Evolutionary conservation across 2,797 vertebrate genomes (phyloP).

Genomic region (Siniperca obscura): DNA sequence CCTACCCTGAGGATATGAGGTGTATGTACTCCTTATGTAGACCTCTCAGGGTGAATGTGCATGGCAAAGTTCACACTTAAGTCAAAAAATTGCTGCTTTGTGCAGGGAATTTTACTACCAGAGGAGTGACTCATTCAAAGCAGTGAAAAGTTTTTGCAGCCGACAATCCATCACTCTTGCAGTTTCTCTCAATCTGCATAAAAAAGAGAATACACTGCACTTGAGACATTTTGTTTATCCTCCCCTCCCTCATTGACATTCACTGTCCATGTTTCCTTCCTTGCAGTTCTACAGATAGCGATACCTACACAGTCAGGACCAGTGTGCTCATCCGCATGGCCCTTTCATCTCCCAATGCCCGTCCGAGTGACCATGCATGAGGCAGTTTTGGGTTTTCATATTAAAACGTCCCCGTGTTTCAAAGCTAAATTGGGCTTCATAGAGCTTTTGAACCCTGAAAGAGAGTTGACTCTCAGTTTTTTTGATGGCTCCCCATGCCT

Average conservation of each 20-base stretch:
- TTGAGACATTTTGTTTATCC: slow-evolving; percentile 61
- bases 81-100: slow-evolving; percentile 11
- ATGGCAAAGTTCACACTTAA: slow-evolving; percentile 16
- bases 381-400: slow-evolving; percentile 63
- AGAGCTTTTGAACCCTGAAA: slow-evolving; percentile 72
- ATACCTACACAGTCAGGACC: slow-evolving; percentile 40
- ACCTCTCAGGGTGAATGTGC: slow-evolving; percentile 13
- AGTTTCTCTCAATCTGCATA: slow-evolving; percentile 61
- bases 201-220: slow-evolving; percentile 41
- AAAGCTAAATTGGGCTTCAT: slow-evolving; percentile 76
- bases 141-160: slow-evolving; percentile 5
- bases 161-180: slow-evolving; percentile 31
- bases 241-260: slow-evolving; percentile 66
- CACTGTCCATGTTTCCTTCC: slow-evolving; percentile 44
- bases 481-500: slow-evolving; percentile 40
- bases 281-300: slow-evolving; percentile 43
- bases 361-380: slow-evolving; percentile 47
- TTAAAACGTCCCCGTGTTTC: slow-evolving; percentile 66
- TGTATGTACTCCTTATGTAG: background rate
- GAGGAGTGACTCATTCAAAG: slow-evolving; percentile 30
- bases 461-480: slow-evolving; percentile 45
- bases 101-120: background rate
- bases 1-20: slow-evolving; percentile 1
- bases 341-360: slow-evolving; percentile 67
- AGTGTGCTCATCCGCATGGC: slow-evolving; percentile 40